Evolutionary conservation across 2,113 vertebrate genomes (phyloP).

Genomic region (Monopterus albus): DNA sequence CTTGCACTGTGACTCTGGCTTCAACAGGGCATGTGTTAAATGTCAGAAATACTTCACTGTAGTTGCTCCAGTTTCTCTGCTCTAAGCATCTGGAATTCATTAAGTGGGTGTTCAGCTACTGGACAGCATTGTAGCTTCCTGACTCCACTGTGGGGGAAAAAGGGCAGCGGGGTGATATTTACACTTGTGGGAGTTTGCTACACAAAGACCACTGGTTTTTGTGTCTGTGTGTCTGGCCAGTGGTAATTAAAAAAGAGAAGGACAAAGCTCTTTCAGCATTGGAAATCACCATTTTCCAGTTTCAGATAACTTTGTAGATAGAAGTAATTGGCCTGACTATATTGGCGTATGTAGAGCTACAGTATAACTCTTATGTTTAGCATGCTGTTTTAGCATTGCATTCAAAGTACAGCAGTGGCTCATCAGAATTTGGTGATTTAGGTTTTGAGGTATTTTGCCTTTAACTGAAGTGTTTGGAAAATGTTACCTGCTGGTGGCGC

Average conservation of each 20-base stretch:
- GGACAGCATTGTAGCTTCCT: conserved; percentile 48
- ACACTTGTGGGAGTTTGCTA: conserved; percentile 38
- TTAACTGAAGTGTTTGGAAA: not conserved
- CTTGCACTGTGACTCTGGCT: conserved; percentile 25
- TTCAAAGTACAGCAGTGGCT: not conserved
- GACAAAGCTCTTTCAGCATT: not conserved
- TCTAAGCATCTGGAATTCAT: conserved; percentile 72
- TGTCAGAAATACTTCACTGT: conserved; percentile 45
- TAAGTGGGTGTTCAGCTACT: conserved; percentile 58
- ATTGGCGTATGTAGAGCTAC: not conserved
- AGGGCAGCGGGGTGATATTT: conserved; percentile 20
- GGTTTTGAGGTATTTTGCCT: not conserved
- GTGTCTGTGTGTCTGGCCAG: conserved; percentile 11
- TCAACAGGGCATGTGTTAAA: conserved; percentile 32
- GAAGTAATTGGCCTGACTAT: not conserved
- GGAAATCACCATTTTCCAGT: not conserved
- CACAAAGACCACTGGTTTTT: conserved; percentile 42
- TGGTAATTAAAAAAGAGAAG: not conserved
- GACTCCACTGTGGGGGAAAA: conserved; percentile 19
- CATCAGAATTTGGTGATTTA: not conserved
- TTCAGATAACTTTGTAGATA: not conserved
- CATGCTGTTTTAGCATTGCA: not conserved
- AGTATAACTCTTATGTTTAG: not conserved
- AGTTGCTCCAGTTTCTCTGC: conserved; percentile 57
- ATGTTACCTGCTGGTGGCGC: not conserved